These are phyloP conservation scores for Zoanthus gigantus DNA, from an alignment of 92 coral and sea anemone genomes.

Conservation along the genomic window DNA sequence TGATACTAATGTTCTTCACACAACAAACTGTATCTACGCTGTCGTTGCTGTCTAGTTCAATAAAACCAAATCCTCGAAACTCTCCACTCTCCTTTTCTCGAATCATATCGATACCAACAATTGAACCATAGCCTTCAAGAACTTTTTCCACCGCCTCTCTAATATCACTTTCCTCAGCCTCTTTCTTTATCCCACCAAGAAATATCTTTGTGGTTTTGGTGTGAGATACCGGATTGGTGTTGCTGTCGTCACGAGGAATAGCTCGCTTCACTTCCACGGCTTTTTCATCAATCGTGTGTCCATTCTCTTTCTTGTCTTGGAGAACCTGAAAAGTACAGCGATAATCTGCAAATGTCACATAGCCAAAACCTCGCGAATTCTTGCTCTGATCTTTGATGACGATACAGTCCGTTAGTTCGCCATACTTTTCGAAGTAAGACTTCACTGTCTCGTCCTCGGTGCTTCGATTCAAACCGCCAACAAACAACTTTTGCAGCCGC, in stretches of 20 bases:
- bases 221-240: constrained; percentile 40
- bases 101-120: constrained; percentile 43
- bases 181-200: constrained; percentile 72
- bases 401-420: constrained; percentile 82
- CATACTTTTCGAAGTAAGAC: constrained; percentile 77
- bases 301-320: constrained; percentile 61
- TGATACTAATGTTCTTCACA: constrained; percentile 56
- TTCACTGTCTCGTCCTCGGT: constrained; percentile 81
- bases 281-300: constrained; percentile 69
- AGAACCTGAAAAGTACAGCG: constrained; percentile 64
- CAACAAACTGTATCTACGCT: constrained; percentile 69
- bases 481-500: constrained; percentile 84
- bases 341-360: constrained; percentile 77
- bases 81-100: constrained; percentile 52
- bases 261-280: constrained; percentile 80
- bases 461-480: constrained; percentile 87
- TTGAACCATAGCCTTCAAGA: constrained; percentile 31
- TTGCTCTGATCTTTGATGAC: constrained; percentile 70
- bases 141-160: constrained; percentile 40
- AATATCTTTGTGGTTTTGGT: constrained; percentile 70
- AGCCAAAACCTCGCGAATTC: constrained; percentile 92
- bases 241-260: constrained; percentile 68
- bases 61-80: constrained; percentile 71
- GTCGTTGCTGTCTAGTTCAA: constrained; percentile 63
- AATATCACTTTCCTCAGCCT: constrained; percentile 56